These are phyloP conservation scores for Dione juno DNA, from an alignment of 2,888 invertebrate genomes.

Conservation along the genomic window DNA sequence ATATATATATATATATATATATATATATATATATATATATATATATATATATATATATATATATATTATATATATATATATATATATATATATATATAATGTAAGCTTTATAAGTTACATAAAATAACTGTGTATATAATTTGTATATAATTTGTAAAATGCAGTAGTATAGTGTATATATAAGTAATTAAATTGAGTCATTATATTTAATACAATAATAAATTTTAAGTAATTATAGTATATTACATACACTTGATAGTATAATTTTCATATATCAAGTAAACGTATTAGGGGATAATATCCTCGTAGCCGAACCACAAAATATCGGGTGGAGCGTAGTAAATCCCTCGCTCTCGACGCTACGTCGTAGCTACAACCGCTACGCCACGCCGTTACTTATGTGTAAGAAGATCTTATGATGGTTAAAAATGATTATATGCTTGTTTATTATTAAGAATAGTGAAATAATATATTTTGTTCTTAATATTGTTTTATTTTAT, in stretches of 20 bases:
- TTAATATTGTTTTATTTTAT: neutral
- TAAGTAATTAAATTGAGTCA: neutral
- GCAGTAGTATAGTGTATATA: too few relatives aligned
- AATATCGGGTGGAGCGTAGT: conserved; percentile 43
- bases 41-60: too few relatives aligned
- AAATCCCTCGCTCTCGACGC: conserved; percentile 46
- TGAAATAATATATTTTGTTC: neutral
- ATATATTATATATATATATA: too few relatives aligned
- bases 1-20: too few relatives aligned
- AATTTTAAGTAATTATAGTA: neutral
- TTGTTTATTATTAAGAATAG: neutral
- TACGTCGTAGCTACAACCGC: conserved; percentile 41
- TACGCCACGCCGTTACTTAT: conserved; percentile 24
- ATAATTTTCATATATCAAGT: conserved; percentile 31
- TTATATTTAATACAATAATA: neutral
- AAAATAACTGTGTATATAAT: too few relatives aligned
- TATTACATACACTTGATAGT: conserved; percentile 10
- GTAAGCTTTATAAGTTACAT: too few relatives aligned
- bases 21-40: too few relatives aligned
- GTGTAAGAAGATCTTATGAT: conserved; percentile 8
- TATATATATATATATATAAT: too few relatives aligned
- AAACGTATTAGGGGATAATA: conserved; percentile 33
- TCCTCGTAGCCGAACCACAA: conserved; percentile 39
- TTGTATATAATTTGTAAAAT: too few relatives aligned
- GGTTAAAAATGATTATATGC: neutral